Evolutionary conservation across 2,113 vertebrate genomes (phyloP).

Genomic region (Pachycephala philippinensis): DNA sequence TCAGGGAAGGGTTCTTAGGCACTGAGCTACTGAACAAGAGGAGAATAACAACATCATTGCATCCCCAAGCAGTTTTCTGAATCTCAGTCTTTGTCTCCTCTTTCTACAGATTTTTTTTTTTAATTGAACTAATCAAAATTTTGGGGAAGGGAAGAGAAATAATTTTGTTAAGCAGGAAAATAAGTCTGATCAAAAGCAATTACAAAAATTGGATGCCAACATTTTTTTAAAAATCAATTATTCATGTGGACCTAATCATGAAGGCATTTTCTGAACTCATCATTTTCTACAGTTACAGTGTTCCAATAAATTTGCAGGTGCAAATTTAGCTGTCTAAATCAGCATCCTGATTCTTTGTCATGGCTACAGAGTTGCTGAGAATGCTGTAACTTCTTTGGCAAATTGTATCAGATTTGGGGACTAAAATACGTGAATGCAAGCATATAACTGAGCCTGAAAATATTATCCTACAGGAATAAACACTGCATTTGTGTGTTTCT

Average conservation of each 20-base stretch:
- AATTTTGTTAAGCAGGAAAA: not conserved
- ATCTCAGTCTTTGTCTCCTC: not conserved
- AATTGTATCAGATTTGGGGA: not conserved
- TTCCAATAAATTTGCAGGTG: constrained; percentile 1
- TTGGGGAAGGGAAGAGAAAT: not conserved
- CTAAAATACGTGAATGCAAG: not conserved
- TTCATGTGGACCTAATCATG: not conserved
- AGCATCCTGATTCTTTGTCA: not conserved
- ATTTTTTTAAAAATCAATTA: not conserved
- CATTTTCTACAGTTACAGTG: not conserved
- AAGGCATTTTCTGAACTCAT: not conserved
- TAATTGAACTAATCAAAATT: not conserved
- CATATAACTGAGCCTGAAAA: not conserved
- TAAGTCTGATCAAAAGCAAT: not conserved
- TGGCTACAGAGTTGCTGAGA: not conserved
- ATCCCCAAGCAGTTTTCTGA: not conserved
- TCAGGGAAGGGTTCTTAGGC: not conserved
- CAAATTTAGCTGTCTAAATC: constrained; percentile 8
- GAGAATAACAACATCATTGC: not conserved
- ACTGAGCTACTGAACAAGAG: not conserved
- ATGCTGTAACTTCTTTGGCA: not conserved
- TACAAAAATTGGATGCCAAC: not conserved
- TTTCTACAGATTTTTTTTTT: not conserved
- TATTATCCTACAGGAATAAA: not conserved
- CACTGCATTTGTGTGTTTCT: not conserved